These are phyloP conservation scores for Sisyra terminalis DNA, from an alignment of 2,888 invertebrate species.

Conservation along the genomic window DNA sequence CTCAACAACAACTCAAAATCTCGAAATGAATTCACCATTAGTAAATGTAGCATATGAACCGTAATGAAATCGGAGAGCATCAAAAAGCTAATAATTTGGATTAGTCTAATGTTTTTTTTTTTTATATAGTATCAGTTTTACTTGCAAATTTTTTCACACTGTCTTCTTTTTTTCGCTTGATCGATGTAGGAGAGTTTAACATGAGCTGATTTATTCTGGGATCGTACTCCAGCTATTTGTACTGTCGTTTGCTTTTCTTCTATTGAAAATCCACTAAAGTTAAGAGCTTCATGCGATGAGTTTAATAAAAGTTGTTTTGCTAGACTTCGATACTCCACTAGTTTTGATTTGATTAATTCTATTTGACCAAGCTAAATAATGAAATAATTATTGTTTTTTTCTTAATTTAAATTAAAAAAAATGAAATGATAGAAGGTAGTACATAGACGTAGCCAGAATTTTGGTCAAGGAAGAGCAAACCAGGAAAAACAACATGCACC, in stretches of 20 bases:
- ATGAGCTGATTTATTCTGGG: not conserved
- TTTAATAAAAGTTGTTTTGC: conserved; percentile 42
- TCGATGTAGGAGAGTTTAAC: conserved; percentile 75
- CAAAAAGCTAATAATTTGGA: conserved; percentile 39
- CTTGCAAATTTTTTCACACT: conserved; percentile 30
- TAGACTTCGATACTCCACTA: conserved; percentile 31
- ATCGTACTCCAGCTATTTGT: conserved; percentile 24
- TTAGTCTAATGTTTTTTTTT: too few relatives aligned
- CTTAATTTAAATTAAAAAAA: too few relatives aligned
- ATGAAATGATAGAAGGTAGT: too few relatives aligned
- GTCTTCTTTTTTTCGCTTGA: conserved; percentile 67
- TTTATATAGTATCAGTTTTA: too few relatives aligned
- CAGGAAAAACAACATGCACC: too few relatives aligned
- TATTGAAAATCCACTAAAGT: conserved; percentile 58
- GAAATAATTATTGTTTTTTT: too few relatives aligned
- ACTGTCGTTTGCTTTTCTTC: conserved; percentile 41
- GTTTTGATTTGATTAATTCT: conserved; percentile 22
- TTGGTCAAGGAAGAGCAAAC: too few relatives aligned
- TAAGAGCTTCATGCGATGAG: conserved; percentile 59
- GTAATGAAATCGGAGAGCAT: conserved; percentile 55
- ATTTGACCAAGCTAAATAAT: conserved; percentile 14
- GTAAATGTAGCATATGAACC: conserved; percentile 45
- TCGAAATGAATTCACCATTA: conserved; percentile 43
- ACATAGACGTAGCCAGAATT: too few relatives aligned
- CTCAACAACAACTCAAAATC: conserved; percentile 38